Evolutionary conservation across 2,113 vertebrate genomes (phyloP).

Genomic region (Oostethus manadensis): DNA sequence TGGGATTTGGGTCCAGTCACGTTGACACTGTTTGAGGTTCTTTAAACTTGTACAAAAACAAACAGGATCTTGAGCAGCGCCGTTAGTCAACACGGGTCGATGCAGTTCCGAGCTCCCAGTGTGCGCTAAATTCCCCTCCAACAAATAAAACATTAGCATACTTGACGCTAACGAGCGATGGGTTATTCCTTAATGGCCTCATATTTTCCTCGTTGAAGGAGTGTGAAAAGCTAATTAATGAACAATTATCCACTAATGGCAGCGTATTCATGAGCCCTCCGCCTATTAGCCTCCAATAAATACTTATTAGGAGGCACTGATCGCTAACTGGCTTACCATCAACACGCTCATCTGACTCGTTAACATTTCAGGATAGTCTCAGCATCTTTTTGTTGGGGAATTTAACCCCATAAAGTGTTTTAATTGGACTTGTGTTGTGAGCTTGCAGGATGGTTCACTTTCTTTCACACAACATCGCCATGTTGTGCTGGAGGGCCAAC

Average conservation of each 20-base stretch:
- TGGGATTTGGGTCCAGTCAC: no score
- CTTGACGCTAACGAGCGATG: conserved; percentile 55
- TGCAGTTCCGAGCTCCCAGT: background rate
- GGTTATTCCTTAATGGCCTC: conserved; percentile 55
- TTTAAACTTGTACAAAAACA: background rate
- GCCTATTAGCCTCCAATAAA: conserved; percentile 61
- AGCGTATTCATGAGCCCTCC: conserved; percentile 54
- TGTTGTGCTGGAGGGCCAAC: no score
- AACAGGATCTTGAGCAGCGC: background rate
- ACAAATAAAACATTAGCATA: conserved; percentile 57
- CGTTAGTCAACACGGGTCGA: background rate
- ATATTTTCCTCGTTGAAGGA: conserved; percentile 60
- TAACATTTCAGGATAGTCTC: conserved; percentile 6
- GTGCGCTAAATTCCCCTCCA: conserved; percentile 22
- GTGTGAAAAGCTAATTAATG: conserved; percentile 62
- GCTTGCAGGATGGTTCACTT: no score
- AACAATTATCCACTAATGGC: conserved; percentile 64
- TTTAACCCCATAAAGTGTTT: no score
- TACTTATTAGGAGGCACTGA: conserved; percentile 52
- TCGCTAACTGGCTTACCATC: conserved; percentile 51
- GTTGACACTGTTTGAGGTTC: background rate
- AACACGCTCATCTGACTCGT: conserved; percentile 26
- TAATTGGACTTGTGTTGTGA: no score
- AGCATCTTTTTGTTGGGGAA: conserved; percentile 11
- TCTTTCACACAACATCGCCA: no score